These are phyloP conservation scores for Threskiornis aethiopicus DNA, from an alignment of 2,797 vertebrate genomes.

Conservation along the genomic window DNA sequence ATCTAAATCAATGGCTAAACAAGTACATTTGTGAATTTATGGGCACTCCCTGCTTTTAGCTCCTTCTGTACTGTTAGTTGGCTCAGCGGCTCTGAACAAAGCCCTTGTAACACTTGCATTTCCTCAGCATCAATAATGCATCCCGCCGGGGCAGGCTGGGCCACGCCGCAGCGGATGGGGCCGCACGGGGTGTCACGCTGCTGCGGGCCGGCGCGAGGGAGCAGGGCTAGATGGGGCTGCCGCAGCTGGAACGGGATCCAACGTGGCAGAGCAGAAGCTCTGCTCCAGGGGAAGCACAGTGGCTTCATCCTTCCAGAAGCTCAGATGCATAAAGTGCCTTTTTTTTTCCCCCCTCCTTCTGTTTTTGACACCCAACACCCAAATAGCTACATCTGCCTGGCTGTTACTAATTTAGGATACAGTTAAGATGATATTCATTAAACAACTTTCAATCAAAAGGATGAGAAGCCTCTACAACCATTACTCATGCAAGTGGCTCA, in stretches of 20 bases:
- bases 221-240: not conserved
- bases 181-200: not conserved
- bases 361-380: not conserved
- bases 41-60: constrained; percentile 9
- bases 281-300: not conserved
- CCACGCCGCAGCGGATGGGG: not conserved
- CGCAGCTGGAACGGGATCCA: not conserved
- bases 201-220: not conserved
- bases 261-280: not conserved
- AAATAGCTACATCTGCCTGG: not conserved
- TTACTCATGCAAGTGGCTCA: not conserved
- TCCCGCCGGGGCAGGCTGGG: not conserved
- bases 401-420: not conserved
- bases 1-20: constrained; percentile 9
- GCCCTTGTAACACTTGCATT: not conserved
- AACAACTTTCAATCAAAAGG: not conserved
- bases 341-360: not conserved
- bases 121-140: constrained; percentile 1
- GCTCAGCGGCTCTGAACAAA: constrained; percentile 8
- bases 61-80: not conserved
- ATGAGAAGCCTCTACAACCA: not conserved
- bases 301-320: not conserved
- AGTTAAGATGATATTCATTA: not conserved
- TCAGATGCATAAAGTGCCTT: not conserved
- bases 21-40: not conserved